Base-by-base conservation (phyloP, 2,888 invertebrate genomes). In the Flexamia atlantica region DNA sequence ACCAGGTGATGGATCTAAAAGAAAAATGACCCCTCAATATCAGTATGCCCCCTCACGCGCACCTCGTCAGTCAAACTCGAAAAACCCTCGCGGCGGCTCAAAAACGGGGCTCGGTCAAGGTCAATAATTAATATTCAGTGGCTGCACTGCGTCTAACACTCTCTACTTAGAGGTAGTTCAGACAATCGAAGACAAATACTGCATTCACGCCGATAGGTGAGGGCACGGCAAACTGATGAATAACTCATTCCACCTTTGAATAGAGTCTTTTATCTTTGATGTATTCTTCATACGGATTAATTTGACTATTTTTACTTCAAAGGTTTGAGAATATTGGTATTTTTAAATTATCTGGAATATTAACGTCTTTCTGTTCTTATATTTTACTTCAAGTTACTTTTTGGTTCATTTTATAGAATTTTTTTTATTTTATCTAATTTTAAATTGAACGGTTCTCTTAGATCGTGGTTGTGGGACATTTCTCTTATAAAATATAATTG, bases 71-170 rank as follows among this genome's bases (percentile, higher is more conserved):
- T 64, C 64, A 28, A 64, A 28, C 64, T 57, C 57, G 23, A 57
- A 57, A 36, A 46, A 20, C 57, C 57, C 25, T 25, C 20, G 57
- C 25, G 57, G 57, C 23, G 14, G 46, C 46, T 46, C 46, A 10
- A 12, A 46, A 10, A 46, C 2, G 57, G 64, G 64, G 64, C 28
- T 25, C 64, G 64, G 64, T 28, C 64, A 30, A 64, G 64, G 64
- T 64, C 64, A 64, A 64, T 64, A 64, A 30, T 64, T 64, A 64
- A 64, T 28, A 64, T 64, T 64, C 64, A 28, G 64, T 28, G 64
- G 30, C 64, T 28, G 1, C 23, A 57, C 2, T 25, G 12, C 64
- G 1, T 30, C 30, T 9, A 64, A 28, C 30, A 28, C 23, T 57
- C 57, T 23, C 20, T 57, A 25, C 57, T 57, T 2, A 57, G 57